Percentiles rank a stretch among this genome's conserved stretches.
Evolutionary conservation across 2,888 invertebrate genomes (phyloP).

Genomic region (Strigamia crassipes): DNA sequence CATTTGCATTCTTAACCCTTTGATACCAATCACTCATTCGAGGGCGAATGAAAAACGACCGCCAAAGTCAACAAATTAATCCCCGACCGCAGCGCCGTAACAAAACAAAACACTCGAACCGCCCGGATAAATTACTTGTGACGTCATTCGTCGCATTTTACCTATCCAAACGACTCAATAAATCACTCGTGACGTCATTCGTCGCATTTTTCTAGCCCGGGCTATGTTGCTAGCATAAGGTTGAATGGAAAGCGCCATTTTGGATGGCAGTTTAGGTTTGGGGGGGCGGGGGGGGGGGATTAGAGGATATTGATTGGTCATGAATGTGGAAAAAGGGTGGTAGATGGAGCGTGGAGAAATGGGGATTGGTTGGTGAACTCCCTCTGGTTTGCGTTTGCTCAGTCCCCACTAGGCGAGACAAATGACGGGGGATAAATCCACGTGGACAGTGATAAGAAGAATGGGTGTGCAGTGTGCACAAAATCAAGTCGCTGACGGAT

Average conservation of each 20-base stretch:
- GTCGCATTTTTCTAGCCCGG: no score
- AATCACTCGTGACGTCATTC: no score
- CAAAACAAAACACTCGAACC: not conserved
- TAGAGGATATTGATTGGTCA: no score
- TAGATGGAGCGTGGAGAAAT: not conserved
- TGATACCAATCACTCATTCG: slow-evolving; percentile 12
- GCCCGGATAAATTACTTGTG: not conserved
- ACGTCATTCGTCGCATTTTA: not conserved
- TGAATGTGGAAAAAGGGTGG: not conserved
- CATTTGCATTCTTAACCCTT: slow-evolving; percentile 30
- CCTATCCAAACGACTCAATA: not conserved
- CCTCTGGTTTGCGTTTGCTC: not conserved
- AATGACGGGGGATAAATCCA: slow-evolving; percentile 1
- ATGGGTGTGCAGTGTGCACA: not conserved
- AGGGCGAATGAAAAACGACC: not conserved
- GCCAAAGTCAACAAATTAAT: slow-evolving; percentile 14
- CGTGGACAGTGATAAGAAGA: not conserved
- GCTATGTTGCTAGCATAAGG: no score
- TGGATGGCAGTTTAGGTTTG: no score
- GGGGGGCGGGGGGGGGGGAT: no score
- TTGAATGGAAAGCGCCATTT: no score
- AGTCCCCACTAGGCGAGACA: not conserved
- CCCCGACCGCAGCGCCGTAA: not conserved
- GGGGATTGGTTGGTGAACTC: not conserved
- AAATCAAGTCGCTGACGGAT: not conserved